Conservation (phyloP, 2,797 vertebrate genomes). For the Staurois parvus region DNA sequence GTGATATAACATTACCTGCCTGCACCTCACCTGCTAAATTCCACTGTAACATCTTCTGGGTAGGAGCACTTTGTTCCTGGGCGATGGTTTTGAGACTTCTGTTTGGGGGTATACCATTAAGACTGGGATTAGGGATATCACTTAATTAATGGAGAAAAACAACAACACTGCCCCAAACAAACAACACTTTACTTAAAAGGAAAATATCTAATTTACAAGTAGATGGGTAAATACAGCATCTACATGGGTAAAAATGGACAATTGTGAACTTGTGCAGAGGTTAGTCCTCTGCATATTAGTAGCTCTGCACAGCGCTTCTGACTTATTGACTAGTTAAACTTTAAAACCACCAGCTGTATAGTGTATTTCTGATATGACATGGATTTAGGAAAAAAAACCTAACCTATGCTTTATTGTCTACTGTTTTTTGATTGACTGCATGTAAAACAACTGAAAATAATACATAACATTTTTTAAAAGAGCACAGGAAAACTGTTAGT, state of each 20-base stretch:
- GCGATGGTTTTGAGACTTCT: conserved; percentile 57
- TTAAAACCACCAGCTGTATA: too few relatives aligned
- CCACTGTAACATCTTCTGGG: conserved; percentile 49
- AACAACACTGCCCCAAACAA: conserved; percentile 45
- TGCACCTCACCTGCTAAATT: conserved; percentile 59
- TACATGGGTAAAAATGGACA: not conserved
- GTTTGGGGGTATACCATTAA: conserved; percentile 60
- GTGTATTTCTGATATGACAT: too few relatives aligned
- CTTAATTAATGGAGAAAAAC: conserved; percentile 26
- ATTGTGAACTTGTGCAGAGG: too few relatives aligned
- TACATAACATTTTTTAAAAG: too few relatives aligned
- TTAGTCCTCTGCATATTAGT: too few relatives aligned
- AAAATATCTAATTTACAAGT: not conserved
- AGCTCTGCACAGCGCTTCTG: too few relatives aligned
- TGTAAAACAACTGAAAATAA: too few relatives aligned
- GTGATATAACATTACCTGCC: conserved; percentile 44
- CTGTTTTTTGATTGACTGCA: too few relatives aligned
- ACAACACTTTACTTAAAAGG: conserved; percentile 4
- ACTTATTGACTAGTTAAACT: too few relatives aligned
- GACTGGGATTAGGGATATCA: conserved; percentile 55
- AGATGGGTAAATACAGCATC: not conserved
- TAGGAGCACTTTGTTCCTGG: conserved; percentile 51
- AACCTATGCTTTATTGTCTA: too few relatives aligned
- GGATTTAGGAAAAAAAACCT: too few relatives aligned
- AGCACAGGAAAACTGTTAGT: not conserved